Conservation (phyloP, 2,113 vertebrate genomes). For the Gobio gobio region DNA sequence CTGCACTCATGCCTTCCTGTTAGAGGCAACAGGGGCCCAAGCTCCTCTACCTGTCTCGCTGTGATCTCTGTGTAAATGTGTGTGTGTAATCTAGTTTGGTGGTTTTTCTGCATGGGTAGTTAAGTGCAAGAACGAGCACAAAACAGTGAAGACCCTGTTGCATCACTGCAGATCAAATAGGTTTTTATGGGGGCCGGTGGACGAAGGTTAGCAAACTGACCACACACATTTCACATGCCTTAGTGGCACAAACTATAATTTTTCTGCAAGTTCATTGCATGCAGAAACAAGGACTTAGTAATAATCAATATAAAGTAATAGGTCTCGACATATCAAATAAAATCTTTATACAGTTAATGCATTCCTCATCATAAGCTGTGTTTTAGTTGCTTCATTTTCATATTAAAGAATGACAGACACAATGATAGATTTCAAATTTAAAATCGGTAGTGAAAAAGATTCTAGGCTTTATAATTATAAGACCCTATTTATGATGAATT, state of each 20-base stretch:
- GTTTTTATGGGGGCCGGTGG: neutral
- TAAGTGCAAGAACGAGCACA: neutral
- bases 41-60: slow-evolving; percentile 31
- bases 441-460: neutral
- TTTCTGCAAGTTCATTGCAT: neutral
- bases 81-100: slow-evolving; percentile 51
- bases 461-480: neutral
- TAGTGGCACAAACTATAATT: neutral
- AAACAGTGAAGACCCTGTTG: slow-evolving; percentile 3
- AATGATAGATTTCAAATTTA: neutral
- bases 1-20: slow-evolving; percentile 49
- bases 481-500: neutral
- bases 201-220: slow-evolving; percentile 26
- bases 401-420: neutral
- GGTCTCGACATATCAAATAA: neutral
- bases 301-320: neutral
- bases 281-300: neutral
- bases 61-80: slow-evolving; percentile 51
- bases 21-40: neutral
- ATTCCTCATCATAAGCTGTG: neutral
- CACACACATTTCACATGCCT: neutral
- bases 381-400: neutral
- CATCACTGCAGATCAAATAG: slow-evolving; percentile 6
- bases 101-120: slow-evolving; percentile 57
- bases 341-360: neutral